Base-by-base conservation (phyloP, 2,797 vertebrate species). In the Acipenser ruthenus region DNA sequence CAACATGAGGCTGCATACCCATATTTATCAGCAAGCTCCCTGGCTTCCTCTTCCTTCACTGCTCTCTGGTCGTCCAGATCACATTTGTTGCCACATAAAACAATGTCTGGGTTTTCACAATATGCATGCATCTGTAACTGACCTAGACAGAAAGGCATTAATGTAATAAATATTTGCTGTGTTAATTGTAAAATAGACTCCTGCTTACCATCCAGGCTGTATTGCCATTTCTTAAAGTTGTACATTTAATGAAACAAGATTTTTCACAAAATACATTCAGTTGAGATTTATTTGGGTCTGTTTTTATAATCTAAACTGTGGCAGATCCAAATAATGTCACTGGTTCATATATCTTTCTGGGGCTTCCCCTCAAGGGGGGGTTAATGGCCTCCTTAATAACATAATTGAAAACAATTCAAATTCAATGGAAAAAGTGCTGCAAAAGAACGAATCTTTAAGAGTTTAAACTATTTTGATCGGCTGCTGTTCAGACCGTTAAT, bases 121-220 rank as follows among this genome's bases (percentile, higher is more conserved):
- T 99, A 99, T 0, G 96, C 96, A 0, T 99, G 95, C 73, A 92
- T 87, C 83, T 99, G 97, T 68, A 99, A 81, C 84, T 99, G 97
- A 80, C 93, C 97, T 99, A 78, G 53, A 66, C 2, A 23, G 49
- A 50, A 65, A 8, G 9, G 64, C 37, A 65, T 13, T 15, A 52
- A 8, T 23, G 12, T 51, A 23, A 1, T 59, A 55, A 37, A 37
- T 37, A 37, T 37, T 37, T 37, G 23, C 23, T 3, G 23, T 37
- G 23, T 37, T 37, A 37, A 37, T 37, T 37, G 23, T 37, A 37
- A 37, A 37, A 37, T 4, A 37, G 23, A 37, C 23, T 1, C 23
- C 23, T 37, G 23, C 23, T 37, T 37, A 1, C 23, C 23, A 37
- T 37, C 23, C 23, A 37, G 23, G 58, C n/a, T 15, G n/a, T 60